Conservation (phyloP, 1,140 invertebrate genomes). For the Drosophila ohnishii region DNA sequence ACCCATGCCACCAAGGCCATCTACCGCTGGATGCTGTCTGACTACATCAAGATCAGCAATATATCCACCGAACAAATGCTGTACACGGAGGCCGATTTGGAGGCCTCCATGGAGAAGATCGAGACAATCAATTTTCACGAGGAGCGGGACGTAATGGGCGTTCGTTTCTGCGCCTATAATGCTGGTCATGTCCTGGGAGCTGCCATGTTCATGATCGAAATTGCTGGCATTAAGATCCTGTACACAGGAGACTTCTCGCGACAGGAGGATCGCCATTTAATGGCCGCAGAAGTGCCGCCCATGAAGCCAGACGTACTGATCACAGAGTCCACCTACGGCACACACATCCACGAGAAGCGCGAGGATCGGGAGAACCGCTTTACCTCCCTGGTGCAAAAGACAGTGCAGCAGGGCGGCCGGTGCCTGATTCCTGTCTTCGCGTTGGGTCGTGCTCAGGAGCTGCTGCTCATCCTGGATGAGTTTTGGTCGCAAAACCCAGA, state of each 20-base stretch:
- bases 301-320: constrained; percentile 98
- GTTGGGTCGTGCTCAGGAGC: constrained; percentile 97
- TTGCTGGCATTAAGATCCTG: constrained; percentile 97
- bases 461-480: constrained; percentile 98
- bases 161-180: constrained; percentile 99
- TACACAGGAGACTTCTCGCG: constrained; percentile 99
- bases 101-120: constrained; percentile 99
- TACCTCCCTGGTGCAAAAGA: constrained; percentile 97
- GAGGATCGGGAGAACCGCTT: constrained; percentile 98
- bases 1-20: constrained; percentile 99
- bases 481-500: constrained; percentile 99
- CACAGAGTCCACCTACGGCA: constrained; percentile 99
- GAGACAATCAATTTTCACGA: constrained; percentile 99
- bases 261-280: constrained; percentile 99
- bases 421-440: constrained; percentile 99
- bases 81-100: constrained; percentile 98
- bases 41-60: constrained; percentile 99
- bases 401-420: constrained; percentile 96
- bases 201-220: constrained; percentile 99
- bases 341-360: constrained; percentile 98
- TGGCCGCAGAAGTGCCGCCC: constrained; percentile 99
- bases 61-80: constrained; percentile 99
- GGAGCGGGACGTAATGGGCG: constrained; percentile 98
- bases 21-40: constrained; percentile 98
- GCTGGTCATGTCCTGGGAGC: constrained; percentile 99